Percentiles rank a stretch among this genome's conserved stretches.
Conservation (phyloP, 2,113 vertebrate species). For the Terrapene triunguis region DNA sequence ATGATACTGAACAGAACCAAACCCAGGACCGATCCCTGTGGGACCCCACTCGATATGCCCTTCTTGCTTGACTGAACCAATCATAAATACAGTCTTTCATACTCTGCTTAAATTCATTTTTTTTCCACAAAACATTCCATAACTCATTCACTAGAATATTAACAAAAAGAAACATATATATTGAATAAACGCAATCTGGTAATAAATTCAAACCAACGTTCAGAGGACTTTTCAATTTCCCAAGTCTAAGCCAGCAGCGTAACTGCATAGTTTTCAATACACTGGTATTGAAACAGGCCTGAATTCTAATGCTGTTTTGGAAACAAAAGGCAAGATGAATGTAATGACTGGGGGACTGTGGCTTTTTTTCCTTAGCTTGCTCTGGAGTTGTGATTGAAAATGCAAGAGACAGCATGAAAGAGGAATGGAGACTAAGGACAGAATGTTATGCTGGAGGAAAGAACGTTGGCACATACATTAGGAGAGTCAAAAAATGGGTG, state of each 20-base stretch:
- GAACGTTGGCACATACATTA: not conserved
- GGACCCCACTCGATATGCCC: too few species aligned
- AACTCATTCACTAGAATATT: constrained; percentile 48
- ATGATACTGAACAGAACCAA: too few species aligned
- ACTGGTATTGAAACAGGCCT: constrained; percentile 13
- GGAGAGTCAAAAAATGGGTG: not conserved
- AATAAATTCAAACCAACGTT: constrained; percentile 63
- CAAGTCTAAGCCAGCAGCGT: not conserved
- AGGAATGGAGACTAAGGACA: not conserved
- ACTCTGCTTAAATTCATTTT: constrained; percentile 70
- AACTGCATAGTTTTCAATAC: constrained; percentile 24
- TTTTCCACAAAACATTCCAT: constrained; percentile 8
- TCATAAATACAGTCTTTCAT: not conserved
- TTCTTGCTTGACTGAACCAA: too few species aligned
- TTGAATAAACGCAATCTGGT: constrained; percentile 65
- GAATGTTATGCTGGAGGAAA: not conserved
- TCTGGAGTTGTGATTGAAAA: constrained; percentile 47
- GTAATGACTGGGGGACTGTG: constrained; percentile 43
- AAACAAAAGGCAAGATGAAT: constrained; percentile 68
- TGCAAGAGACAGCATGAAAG: not conserved
- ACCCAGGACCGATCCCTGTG: too few species aligned
- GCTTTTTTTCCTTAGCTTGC: constrained; percentile 56
- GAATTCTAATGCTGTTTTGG: constrained; percentile 57
- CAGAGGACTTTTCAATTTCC: constrained; percentile 63
- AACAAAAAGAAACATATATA: constrained; percentile 56